Conservation (phyloP, 2,888 invertebrate species). For the Erebia epiphron region DNA sequence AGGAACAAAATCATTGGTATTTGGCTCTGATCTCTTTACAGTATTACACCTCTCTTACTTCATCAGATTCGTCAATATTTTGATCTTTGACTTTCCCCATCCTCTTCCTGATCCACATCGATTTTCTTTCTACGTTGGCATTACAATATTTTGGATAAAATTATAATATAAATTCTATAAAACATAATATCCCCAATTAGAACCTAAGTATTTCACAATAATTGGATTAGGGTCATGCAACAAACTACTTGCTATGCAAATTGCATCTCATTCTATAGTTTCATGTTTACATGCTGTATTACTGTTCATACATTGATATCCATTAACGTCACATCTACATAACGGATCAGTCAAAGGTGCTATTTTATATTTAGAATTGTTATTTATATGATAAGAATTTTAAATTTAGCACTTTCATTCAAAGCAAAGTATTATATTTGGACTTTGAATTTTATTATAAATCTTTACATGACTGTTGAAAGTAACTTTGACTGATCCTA, state of each 20-base stretch:
- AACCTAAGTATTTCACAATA: slow-evolving; percentile 48
- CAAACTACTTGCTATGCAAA: slow-evolving; percentile 44
- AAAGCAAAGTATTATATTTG: neutral
- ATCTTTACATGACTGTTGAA: neutral
- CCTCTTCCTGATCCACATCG: neutral
- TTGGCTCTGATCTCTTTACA: too few relatives aligned
- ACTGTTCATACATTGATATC: slow-evolving; percentile 28
- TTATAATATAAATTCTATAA: neutral
- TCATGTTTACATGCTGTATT: slow-evolving; percentile 56
- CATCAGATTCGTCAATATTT: neutral
- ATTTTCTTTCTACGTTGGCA: neutral
- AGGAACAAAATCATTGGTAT: too few relatives aligned
- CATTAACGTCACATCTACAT: slow-evolving; percentile 26
- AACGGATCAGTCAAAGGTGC: slow-evolving; percentile 28
- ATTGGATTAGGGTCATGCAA: slow-evolving; percentile 63
- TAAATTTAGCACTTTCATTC: neutral
- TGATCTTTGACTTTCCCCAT: neutral
- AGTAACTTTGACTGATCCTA: slow-evolving; percentile 29
- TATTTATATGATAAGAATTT: neutral
- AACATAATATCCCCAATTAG: slow-evolving; percentile 42
- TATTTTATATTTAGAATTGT: neutral
- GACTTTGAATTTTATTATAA: too few relatives aligned
- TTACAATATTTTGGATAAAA: neutral
- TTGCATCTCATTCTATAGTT: slow-evolving; percentile 57
- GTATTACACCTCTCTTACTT: neutral